Percentiles rank a stretch among this genome's conserved stretches.
Conservation (phyloP, 2,113 vertebrate species). For the Notiomystis cincta region DNA sequence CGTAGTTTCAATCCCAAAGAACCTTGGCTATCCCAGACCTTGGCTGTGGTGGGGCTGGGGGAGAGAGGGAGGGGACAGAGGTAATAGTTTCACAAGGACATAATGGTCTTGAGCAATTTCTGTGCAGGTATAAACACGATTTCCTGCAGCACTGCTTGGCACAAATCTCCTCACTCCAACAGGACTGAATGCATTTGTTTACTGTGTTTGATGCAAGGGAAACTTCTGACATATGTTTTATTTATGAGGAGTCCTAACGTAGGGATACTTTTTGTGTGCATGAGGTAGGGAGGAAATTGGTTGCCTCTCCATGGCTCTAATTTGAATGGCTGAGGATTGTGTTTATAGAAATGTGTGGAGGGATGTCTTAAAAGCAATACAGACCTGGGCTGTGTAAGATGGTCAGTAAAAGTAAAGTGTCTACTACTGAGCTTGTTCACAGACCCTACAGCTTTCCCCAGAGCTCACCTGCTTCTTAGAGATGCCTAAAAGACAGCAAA, state of each 20-base stretch:
- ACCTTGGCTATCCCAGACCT: neutral
- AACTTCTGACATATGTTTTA: neutral
- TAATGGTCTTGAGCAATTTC: conserved; percentile 49
- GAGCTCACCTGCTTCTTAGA: neutral
- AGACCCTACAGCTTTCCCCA: neutral
- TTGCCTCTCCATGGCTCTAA: neutral
- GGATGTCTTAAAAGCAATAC: neutral
- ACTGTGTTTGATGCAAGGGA: neutral
- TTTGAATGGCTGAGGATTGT: neutral
- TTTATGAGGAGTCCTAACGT: neutral
- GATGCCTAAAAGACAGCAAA: neutral
- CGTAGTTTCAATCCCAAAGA: neutral
- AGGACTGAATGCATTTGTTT: conserved; percentile 35
- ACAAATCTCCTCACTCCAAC: neutral
- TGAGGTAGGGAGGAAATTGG: neutral
- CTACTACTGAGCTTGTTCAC: neutral
- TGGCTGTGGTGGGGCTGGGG: neutral
- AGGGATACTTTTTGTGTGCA: neutral
- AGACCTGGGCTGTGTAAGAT: neutral
- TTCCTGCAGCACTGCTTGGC: neutral
- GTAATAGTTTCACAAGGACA: neutral
- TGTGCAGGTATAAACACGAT: conserved; percentile 62
- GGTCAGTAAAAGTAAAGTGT: neutral
- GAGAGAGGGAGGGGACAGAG: neutral
- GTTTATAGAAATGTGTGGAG: neutral